phyloP scores from a whole-genome alignment of 2,797 vertebrate species.

The Lycodopsis pacificus region DNA sequence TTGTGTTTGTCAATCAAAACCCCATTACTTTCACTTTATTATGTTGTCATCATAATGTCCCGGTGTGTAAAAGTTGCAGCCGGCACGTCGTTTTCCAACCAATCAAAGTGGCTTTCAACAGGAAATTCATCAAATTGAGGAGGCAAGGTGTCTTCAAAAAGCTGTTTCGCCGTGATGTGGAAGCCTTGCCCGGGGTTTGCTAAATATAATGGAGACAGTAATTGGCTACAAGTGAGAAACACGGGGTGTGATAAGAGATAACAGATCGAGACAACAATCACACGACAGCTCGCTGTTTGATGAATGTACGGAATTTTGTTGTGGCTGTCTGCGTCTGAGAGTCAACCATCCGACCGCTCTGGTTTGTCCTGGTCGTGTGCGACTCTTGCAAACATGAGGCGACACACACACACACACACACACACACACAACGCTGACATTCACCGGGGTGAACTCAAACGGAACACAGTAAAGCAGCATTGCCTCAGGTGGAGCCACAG shows the following conservation, averaged over 20 bases:
- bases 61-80: background rate
- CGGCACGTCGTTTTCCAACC: background rate
- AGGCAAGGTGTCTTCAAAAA: background rate
- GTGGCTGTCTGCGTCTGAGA: conserved; percentile 7
- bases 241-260: conserved; percentile 21
- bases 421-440: conserved; percentile 43
- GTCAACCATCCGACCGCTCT: conserved; percentile 15
- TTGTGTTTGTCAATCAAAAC: conserved; percentile 22
- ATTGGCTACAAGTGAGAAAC: conserved; percentile 23
- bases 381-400: conserved; percentile 16
- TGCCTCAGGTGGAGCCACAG: conserved; percentile 33
- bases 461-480: conserved; percentile 1
- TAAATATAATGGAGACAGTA: background rate
- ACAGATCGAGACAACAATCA: conserved; percentile 4
- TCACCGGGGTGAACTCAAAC: conserved; percentile 32
- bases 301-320: conserved; percentile 56
- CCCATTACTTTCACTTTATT: conserved; percentile 16
- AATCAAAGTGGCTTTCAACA: conserved; percentile 1
- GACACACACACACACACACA: conserved; percentile 54
- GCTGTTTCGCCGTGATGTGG: background rate
- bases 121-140: background rate
- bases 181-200: conserved; percentile 5
- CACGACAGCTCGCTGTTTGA: conserved; percentile 29
- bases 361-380: conserved; percentile 36
- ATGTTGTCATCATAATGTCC: background rate